Evolutionary conservation across 2,113 vertebrate species (phyloP).

Genomic region (Oncorhynchus keta): DNA sequence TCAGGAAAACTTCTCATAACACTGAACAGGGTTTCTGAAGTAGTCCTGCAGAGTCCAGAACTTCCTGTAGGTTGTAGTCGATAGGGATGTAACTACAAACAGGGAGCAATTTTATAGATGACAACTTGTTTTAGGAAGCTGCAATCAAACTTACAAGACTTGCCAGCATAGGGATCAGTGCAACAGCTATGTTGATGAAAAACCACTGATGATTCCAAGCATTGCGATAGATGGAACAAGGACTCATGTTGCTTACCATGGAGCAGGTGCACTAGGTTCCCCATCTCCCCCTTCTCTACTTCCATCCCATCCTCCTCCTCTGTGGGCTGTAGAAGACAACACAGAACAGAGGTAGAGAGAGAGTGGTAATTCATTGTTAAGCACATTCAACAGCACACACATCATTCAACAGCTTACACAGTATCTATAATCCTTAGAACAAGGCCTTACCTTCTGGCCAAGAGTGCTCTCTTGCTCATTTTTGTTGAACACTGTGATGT

Average conservation of each 20-base stretch:
- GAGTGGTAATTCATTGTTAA: not conserved
- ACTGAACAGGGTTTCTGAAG: constrained; percentile 96
- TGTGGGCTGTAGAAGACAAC: constrained; percentile 69
- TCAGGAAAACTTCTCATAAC: constrained; percentile 96
- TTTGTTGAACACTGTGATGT: constrained; percentile 96
- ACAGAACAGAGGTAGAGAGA: not conserved
- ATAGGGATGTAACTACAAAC: constrained; percentile 90
- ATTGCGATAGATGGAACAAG: not conserved
- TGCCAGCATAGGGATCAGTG: not conserved
- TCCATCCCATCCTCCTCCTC: constrained; percentile 96
- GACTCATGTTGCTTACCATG: constrained; percentile 73
- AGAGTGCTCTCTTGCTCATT: constrained; percentile 96
- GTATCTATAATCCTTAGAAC: not conserved
- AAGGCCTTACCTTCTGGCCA: constrained; percentile 85
- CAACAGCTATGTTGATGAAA: not conserved
- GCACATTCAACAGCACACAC: no score
- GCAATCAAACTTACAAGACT: not conserved
- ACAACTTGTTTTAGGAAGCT: not conserved
- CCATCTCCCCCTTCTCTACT: constrained; percentile 98
- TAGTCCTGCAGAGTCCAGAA: constrained; percentile 99
- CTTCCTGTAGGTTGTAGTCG: constrained; percentile 98
- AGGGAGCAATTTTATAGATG: not conserved
- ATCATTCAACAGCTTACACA: not conserved
- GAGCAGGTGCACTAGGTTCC: constrained; percentile 80
- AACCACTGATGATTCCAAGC: not conserved